These are phyloP conservation scores for Enoplosus armatus DNA, from an alignment of 2,797 vertebrate species.

Conservation along the genomic window DNA sequence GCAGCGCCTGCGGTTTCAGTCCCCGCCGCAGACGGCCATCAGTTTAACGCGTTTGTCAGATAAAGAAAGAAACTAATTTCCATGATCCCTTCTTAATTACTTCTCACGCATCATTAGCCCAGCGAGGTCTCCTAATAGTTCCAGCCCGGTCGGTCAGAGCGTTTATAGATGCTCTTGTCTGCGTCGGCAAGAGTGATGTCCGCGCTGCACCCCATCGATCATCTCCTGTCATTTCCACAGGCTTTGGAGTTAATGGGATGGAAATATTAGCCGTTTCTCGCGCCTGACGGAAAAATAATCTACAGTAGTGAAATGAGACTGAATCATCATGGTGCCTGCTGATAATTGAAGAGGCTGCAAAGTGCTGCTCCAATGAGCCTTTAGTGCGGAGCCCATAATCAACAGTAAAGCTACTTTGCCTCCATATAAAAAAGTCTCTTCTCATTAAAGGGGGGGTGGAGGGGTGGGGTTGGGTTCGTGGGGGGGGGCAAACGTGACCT, in stretches of 20 bases:
- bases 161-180: conserved; percentile 37
- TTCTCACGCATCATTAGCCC: conserved; percentile 72
- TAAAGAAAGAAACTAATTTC: conserved; percentile 60
- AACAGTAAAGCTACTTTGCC: conserved; percentile 31
- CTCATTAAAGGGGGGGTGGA: no score
- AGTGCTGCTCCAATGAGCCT: conserved; percentile 25
- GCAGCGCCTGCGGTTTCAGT: neutral
- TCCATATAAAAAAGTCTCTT: conserved; percentile 17
- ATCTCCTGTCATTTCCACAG: conserved; percentile 48
- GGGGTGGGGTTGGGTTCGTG: no score
- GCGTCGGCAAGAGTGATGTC: conserved; percentile 42
- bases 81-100: conserved; percentile 64
- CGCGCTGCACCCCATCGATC: conserved; percentile 36
- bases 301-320: conserved; percentile 40
- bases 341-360: conserved; percentile 50
- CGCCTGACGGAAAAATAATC: conserved; percentile 58
- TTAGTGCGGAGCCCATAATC: conserved; percentile 38
- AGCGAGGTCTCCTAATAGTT: conserved; percentile 59
- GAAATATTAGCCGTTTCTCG: conserved; percentile 64
- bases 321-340: conserved; percentile 34
- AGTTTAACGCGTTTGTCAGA: conserved; percentile 44
- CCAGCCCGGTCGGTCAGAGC: conserved; percentile 46
- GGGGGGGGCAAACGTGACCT: conserved; percentile 20
- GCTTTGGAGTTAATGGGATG: conserved; percentile 66
- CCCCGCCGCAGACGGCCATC: neutral